Evolutionary conservation across 2,888 invertebrate genomes (phyloP).

Genomic region (Apodemia zela): DNA sequence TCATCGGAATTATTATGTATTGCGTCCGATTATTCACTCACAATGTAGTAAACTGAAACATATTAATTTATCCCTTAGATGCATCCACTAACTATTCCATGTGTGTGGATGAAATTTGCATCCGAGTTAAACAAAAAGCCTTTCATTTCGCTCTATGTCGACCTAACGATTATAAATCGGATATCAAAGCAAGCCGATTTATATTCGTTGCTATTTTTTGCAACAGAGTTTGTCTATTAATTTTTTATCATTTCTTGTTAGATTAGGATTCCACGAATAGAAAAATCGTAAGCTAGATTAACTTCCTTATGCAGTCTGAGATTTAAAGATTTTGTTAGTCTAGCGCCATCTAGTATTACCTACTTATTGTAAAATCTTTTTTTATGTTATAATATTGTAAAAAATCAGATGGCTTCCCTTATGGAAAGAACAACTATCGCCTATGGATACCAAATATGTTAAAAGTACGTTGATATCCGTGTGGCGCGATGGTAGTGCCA

Average conservation of each 20-base stretch:
- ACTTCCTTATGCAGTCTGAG: neutral
- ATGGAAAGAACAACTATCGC: too few relatives aligned
- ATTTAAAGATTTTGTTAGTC: neutral
- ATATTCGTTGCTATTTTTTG: constrained; percentile 8
- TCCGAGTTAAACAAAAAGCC: neutral
- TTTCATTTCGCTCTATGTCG: neutral
- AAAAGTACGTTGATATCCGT: too few relatives aligned
- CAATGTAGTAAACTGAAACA: neutral
- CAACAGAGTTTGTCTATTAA: constrained; percentile 3
- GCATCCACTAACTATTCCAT: neutral
- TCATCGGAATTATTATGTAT: too few relatives aligned
- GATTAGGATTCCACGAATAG: neutral
- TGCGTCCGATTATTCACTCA: too few relatives aligned
- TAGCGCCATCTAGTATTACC: too few relatives aligned
- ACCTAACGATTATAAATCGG: neutral
- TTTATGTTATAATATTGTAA: too few relatives aligned
- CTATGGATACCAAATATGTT: too few relatives aligned
- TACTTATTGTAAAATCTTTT: too few relatives aligned
- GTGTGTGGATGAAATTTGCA: neutral
- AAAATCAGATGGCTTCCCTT: too few relatives aligned
- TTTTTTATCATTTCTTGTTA: constrained; percentile 9
- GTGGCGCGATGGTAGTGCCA: too few relatives aligned
- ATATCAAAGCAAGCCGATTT: neutral
- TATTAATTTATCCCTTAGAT: neutral
- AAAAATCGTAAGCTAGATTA: neutral